Base-by-base conservation (phyloP, 1,140 invertebrate species). In the Lasaia peninsularis region DNA sequence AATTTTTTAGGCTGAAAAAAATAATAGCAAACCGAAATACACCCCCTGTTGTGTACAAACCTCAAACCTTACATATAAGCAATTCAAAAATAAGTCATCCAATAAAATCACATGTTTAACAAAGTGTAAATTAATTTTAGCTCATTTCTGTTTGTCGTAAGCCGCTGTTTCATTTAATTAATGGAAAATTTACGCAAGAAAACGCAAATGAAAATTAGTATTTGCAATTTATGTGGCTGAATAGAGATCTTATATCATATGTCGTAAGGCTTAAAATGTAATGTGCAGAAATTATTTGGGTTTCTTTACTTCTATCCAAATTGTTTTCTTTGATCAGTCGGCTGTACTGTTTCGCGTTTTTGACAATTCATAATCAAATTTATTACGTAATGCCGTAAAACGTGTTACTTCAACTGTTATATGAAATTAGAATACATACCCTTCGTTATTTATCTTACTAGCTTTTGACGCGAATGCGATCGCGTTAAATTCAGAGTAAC, bases 101-200 rank as follows among this genome's bases (percentile, higher is more conserved):
- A 20, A 16, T n/a, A 44, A 11, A n/a, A 20, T 18, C 40, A 44
- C 20, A 44, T 44, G 40, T 44, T 21, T 44, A 44, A 44, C 40
- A 44, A 44, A 16, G 40, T 44, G 40, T 44, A 44, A 44, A 44
- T 44, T 44, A 44, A 44, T 44, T 44, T 44, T 44, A 18, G 40
- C 40, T 44, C 40, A 44, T 44, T 44, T 44, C 40, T 44, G 16
- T 44, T 44, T 44, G 40, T 44, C 18, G 40, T 44, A 16, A 44
- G 40, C 40, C 37, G 9, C 40, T 44, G 40, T 44, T 44, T 18
- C 40, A 44, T 44, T 44, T 44, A 44, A 44, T 44, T 44, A 44
- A 44, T 44, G 14, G 40, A 44, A 44, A 44, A 44, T 44, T 44
- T 44, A 44, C 40, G 40, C 18, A 44, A 44, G 40, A 44, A 44